Conservation (phyloP, 2,888 invertebrate genomes). For the Andrena dorsata region DNA sequence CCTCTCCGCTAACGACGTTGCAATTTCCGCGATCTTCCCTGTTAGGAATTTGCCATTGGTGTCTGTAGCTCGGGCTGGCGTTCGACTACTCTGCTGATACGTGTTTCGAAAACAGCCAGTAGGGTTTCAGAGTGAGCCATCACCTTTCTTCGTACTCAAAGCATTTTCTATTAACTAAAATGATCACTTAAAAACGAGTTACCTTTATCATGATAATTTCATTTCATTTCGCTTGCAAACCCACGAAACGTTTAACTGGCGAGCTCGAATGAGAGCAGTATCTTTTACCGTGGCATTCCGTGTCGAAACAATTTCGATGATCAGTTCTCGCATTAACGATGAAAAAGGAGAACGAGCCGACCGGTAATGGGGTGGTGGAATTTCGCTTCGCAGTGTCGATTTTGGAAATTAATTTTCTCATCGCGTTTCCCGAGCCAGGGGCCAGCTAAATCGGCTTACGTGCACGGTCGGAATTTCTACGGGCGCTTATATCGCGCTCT, state of each 20-base stretch:
- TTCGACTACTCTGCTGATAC: not conserved
- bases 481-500: constrained; percentile 33
- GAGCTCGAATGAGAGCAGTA: too few relatives aligned
- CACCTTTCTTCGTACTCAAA: too few relatives aligned
- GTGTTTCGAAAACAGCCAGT: not conserved
- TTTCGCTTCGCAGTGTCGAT: constrained; percentile 69
- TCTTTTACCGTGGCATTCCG: too few relatives aligned
- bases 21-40: constrained; percentile 10
- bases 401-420: constrained; percentile 76
- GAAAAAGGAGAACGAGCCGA: constrained; percentile 5
- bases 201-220: too few relatives aligned
- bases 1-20: constrained; percentile 3
- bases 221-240: too few relatives aligned
- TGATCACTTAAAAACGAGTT: too few relatives aligned
- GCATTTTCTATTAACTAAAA: too few relatives aligned
- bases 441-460: constrained; percentile 77
- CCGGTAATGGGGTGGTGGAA: constrained; percentile 26
- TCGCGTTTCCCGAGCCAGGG: constrained; percentile 54
- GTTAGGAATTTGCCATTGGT: not conserved
- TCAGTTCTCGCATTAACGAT: not conserved
- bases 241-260: too few relatives aligned
- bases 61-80: not conserved
- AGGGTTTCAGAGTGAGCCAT: too few relatives aligned
- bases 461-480: constrained; percentile 64
- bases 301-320: too few relatives aligned